Percentiles rank a stretch among this genome's conserved stretches.
These are phyloP conservation scores for Aphidoletes aphidimyza DNA, from an alignment of 2,888 invertebrate genomes.

Conservation along the genomic window DNA sequence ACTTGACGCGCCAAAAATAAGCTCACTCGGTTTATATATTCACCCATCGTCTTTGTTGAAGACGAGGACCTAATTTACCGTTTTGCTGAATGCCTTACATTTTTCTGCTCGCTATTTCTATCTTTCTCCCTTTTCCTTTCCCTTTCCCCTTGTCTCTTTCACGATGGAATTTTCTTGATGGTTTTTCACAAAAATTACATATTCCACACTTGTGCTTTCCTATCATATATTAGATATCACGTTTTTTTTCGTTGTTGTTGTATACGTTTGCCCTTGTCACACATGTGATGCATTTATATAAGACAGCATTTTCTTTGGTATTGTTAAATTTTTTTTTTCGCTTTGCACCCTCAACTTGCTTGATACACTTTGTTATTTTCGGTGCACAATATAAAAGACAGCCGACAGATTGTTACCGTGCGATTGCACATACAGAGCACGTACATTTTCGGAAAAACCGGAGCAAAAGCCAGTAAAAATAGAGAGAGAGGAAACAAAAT, in stretches of 20 bases:
- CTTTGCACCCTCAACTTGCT: background rate
- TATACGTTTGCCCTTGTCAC: constrained; percentile 24
- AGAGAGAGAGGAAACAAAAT: background rate
- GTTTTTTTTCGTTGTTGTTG: background rate
- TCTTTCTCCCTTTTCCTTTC: too few relatives aligned
- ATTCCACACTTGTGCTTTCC: constrained; percentile 52
- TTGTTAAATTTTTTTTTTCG: background rate
- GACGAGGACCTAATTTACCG: constrained; percentile 16
- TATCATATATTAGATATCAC: constrained; percentile 47
- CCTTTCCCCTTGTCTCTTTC: background rate
- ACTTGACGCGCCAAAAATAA: background rate
- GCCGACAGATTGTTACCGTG: constrained; percentile 21
- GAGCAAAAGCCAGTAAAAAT: background rate
- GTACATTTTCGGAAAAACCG: background rate
- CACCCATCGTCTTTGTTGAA: background rate
- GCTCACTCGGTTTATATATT: background rate
- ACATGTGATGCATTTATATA: constrained; percentile 43
- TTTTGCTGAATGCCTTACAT: background rate
- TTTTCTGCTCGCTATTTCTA: too few relatives aligned
- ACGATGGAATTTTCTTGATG: background rate
- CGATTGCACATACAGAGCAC: constrained; percentile 6
- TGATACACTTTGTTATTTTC: constrained; percentile 42
- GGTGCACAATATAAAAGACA: constrained; percentile 37
- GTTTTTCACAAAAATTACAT: constrained; percentile 30
- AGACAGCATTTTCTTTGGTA: constrained; percentile 8